These are phyloP conservation scores for Amphimallon solstitiale DNA, from an alignment of 2,888 invertebrate species.

Conservation along the genomic window DNA sequence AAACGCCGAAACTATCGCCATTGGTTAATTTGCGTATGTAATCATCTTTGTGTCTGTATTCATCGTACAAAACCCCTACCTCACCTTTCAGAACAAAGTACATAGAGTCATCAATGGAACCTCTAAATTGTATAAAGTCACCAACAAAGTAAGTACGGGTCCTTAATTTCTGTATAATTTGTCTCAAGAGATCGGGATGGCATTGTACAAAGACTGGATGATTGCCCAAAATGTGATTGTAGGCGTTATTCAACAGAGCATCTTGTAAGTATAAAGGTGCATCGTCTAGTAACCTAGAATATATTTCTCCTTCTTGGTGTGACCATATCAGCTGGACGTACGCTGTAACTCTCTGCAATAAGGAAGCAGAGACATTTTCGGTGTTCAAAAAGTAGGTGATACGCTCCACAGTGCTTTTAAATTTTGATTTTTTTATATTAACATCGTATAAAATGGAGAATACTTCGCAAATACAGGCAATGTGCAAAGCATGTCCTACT, in stretches of 20 bases:
- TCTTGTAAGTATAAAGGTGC: conserved; percentile 34
- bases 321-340: conserved; percentile 32
- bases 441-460: conserved; percentile 27
- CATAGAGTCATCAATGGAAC: conserved; percentile 36
- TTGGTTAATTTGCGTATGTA: conserved; percentile 7
- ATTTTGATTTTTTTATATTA: conserved; percentile 18
- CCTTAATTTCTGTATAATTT: conserved; percentile 28
- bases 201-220: conserved; percentile 38
- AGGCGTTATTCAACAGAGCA: conserved; percentile 31
- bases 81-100: conserved; percentile 39
- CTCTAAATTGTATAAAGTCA: conserved; percentile 39
- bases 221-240: conserved; percentile 19
- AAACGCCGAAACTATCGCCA: conserved; percentile 35
- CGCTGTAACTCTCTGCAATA: conserved; percentile 15
- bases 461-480: conserved; percentile 24
- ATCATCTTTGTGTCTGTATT: conserved; percentile 29
- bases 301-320: conserved; percentile 15
- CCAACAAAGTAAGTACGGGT: conserved; percentile 31
- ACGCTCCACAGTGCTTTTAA: conserved; percentile 13
- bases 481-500: conserved; percentile 11
- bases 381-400: conserved; percentile 30
- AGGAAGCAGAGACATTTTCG: conserved; percentile 32
- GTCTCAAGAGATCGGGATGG: conserved; percentile 37
- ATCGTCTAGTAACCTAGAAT: conserved; percentile 21
- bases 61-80: conserved; percentile 30